Evolutionary conservation across 1,140 invertebrate genomes (phyloP), one percentile per base, ranked within the genome.

Genomic region (Psilanteris sp.): DNA sequence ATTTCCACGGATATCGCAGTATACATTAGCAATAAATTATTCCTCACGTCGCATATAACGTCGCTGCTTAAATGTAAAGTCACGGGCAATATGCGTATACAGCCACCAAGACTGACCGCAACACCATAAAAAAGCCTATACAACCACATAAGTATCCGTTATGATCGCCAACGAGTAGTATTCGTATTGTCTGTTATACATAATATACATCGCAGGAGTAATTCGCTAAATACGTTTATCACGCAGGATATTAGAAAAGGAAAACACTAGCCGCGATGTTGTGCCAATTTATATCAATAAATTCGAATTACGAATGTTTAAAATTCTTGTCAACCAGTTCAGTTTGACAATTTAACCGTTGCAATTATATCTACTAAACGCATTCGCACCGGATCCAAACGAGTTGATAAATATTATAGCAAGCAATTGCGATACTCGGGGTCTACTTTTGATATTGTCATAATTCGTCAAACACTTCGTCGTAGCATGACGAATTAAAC

Each of bases 11-110:
- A 66, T 64, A 31, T 48, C 41, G 41, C 44, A 7, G 61, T 74
- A 67, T 74, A 74, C 44, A 74, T 74, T 67, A 67, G 54, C 61
- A 54, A 74, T 74, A 67, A 67, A 74, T 74, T 74, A 74, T 74
- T 61, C 62, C 16, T 20, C 46, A 55, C 71, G 54, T 67, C 52
- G 55, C 54, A 44, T 31, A 54, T 61, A 67, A 61, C 61, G 61
- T 66, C 59, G 44, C 22, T 50, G 43, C 18, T 44, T 62, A 34
- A 55, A 68, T 68, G 62, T 75, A 62, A 62, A 75, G 62, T 62
- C 55, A 48, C 61, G 55, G 48, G 62, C 55, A 75, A 75, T 66
- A 66, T 74, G 61, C 61, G 61, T 72, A 64, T 32, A 7, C 57
- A 18, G 59, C 57, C 50, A 57, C 36, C 41, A 52, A 27, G 41